Base-by-base conservation (phyloP, 2,888 invertebrate species). In the Luperina testacea region DNA sequence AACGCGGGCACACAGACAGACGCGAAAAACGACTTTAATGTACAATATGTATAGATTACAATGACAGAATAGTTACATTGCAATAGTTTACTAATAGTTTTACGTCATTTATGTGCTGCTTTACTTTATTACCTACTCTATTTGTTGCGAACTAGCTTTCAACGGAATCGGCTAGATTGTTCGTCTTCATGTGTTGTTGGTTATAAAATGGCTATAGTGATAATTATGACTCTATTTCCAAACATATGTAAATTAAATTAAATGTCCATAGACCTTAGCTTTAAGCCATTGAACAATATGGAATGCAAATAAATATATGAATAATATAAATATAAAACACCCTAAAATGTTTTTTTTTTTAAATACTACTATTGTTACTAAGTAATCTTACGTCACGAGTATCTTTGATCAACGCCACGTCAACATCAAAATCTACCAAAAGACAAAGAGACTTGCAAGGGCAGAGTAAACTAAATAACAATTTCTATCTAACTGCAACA, bases 401-500 rank as follows among this genome's bases (percentile, higher is more conserved):
- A 17, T 24, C 11, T 2, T 24, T 9, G 17, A 63, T 38, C 20
- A 11, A 38, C 24, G 24, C 69, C 2, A 42, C 13, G 27, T 38
- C 32, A 42, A 9, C 3, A 68, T 42, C 15, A 0, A 32, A 17
- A 45, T 24, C 2, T 0, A 17, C 7, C 20, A 15, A 59, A n/a
- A 48, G 1, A 8, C 27, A 27, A 51, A 73, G 2, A 42, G 15
- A 75, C 8, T 24, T 0, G 7, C 8, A 17, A 9, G 17, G 7
- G 2, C 6, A 48, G 7, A 24, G 9, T 53, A 27, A 57, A 68
- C 6, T 13, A 57, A 45, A 17, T 63, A 77, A 72, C 8, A 57
- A 64, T 68, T 65, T n/a, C 27, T 59, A 73, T 80, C 9, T 32
- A 59, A 61, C 27, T 32, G 32, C 45, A 76, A 63, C 15, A 80